Evolutionary conservation across 2,113 vertebrate genomes (phyloP).

Genomic region (Silurus glanis): DNA sequence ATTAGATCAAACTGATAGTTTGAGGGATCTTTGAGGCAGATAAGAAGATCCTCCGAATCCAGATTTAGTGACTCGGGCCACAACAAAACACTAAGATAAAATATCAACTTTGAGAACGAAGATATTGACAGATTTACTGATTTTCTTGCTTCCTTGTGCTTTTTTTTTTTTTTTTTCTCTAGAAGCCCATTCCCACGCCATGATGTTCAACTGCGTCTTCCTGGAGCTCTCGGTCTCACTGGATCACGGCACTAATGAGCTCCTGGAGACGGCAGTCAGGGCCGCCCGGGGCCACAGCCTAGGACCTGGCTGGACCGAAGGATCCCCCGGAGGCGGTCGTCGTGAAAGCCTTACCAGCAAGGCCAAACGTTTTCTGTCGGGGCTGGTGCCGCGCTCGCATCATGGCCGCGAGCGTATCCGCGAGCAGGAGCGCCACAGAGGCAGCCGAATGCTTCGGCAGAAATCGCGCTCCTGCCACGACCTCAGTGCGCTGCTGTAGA

Average conservation of each 20-base stretch:
- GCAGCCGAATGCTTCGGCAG: conserved; percentile 84
- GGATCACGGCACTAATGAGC: conserved; percentile 84
- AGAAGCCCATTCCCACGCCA: conserved; percentile 81
- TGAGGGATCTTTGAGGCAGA: neutral
- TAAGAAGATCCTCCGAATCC: neutral
- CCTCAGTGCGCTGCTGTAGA: conserved; percentile 79
- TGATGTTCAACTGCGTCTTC: conserved; percentile 83
- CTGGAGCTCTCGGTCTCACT: conserved; percentile 85
- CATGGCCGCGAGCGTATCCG: conserved; percentile 68
- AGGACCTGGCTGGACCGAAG: conserved; percentile 70
- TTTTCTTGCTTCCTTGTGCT: neutral
- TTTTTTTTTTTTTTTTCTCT: conserved; percentile 12
- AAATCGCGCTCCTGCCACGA: conserved; percentile 90
- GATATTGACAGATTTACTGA: neutral
- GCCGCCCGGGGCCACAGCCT: conserved; percentile 78
- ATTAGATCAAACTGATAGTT: neutral
- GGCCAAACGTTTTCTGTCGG: conserved; percentile 84
- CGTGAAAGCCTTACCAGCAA: conserved; percentile 85
- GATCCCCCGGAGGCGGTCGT: conserved; percentile 66
- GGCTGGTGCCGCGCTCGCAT: conserved; percentile 79
- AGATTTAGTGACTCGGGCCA: neutral
- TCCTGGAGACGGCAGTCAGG: conserved; percentile 82
- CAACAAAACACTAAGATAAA: no score
- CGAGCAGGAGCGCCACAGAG: conserved; percentile 72
- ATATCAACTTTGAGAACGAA: no score